Evolutionary conservation across 2,797 vertebrate species (phyloP).

Genomic region (Garrulus glandarius): DNA sequence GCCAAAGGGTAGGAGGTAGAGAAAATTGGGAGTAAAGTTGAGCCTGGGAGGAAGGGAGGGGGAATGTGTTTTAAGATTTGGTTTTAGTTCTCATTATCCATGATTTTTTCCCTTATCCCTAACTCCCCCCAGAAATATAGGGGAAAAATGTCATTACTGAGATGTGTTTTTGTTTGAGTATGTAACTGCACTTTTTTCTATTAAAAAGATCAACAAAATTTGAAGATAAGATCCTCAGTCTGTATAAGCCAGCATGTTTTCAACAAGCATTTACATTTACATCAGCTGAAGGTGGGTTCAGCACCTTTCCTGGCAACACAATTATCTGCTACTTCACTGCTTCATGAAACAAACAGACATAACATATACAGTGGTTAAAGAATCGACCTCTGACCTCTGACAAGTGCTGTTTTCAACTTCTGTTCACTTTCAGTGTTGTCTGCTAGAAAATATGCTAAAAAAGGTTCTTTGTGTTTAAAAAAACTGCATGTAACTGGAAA

Average conservation of each 20-base stretch:
- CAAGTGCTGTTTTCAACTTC: background rate
- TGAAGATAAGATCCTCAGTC: background rate
- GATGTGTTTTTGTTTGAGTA: background rate
- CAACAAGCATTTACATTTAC: background rate
- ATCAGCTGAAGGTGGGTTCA: background rate
- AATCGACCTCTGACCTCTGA: background rate
- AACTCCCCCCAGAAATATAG: rapidly evolving
- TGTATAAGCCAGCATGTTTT: background rate
- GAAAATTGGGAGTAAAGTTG: background rate
- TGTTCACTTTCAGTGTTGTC: background rate
- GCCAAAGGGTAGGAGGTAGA: background rate
- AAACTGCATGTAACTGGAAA: background rate
- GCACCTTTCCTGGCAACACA: background rate
- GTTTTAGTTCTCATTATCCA: background rate
- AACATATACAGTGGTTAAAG: background rate
- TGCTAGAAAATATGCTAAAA: background rate
- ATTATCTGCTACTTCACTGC: background rate
- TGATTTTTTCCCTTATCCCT: background rate
- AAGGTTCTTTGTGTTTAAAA: background rate
- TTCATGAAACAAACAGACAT: background rate
- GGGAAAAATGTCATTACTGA: rapidly evolving
- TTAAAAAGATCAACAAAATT: background rate
- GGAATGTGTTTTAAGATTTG: background rate
- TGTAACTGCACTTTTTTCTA: background rate
- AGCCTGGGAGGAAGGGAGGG: background rate